These are phyloP conservation scores for Crocallis elinguaria DNA, from an alignment of 2,888 invertebrate species.

Conservation along the genomic window DNA sequence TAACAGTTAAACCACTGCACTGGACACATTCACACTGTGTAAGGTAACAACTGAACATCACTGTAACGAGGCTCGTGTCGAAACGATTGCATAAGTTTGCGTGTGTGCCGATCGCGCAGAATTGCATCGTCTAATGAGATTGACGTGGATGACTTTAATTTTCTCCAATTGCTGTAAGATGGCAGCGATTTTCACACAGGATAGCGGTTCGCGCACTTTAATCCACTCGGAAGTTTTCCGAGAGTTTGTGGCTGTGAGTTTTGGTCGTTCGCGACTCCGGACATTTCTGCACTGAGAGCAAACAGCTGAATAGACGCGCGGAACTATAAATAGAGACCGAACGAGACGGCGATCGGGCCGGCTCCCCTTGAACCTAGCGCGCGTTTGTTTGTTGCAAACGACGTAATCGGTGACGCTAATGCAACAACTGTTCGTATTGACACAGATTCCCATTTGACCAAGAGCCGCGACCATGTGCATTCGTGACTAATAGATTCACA, in stretches of 20 bases:
- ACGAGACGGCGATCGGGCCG: conserved; percentile 75
- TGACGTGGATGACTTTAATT: conserved; percentile 61
- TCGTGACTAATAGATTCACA: conserved; percentile 64
- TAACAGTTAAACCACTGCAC: conserved; percentile 42
- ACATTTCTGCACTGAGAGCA: conserved; percentile 81
- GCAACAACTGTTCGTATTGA: conserved; percentile 78
- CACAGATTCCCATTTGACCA: conserved; percentile 80
- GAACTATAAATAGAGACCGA: conserved; percentile 81
- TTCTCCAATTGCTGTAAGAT: conserved; percentile 48
- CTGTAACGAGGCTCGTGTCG: conserved; percentile 62
- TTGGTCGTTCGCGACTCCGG: conserved; percentile 77
- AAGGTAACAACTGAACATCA: conserved; percentile 69
- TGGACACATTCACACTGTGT: conserved; percentile 63
- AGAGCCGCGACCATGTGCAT: conserved; percentile 73
- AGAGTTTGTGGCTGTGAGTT: conserved; percentile 58
- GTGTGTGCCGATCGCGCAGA: conserved; percentile 65
- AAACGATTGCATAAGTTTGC: conserved; percentile 71
- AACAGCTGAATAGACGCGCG: conserved; percentile 77
- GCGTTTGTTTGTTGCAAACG: conserved; percentile 61
- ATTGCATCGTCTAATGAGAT: conserved; percentile 70
- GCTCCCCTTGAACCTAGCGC: conserved; percentile 82
- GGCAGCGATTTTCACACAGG: conserved; percentile 39
- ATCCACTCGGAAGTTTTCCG: conserved; percentile 58
- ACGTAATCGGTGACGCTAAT: conserved; percentile 75
- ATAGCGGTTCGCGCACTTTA: conserved; percentile 44